Percentiles rank a stretch among this genome's conserved stretches.
Conservation (phyloP, 2,888 invertebrate genomes). For the Synanthedon andrenaeformis region DNA sequence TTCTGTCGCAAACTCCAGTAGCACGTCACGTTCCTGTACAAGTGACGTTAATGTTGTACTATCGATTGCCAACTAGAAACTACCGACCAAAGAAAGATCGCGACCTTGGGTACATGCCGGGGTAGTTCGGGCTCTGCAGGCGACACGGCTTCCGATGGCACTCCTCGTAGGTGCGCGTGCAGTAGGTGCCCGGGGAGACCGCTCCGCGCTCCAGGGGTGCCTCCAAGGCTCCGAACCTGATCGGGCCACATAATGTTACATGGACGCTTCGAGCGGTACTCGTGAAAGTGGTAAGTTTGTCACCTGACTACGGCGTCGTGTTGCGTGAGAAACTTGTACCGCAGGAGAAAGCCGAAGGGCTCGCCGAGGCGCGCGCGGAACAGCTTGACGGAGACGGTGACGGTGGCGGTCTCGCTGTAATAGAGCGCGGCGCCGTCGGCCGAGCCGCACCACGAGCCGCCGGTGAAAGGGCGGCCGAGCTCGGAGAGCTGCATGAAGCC, state of each 20-base stretch:
- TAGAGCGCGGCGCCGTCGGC: conserved; percentile 85
- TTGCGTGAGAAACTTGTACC: conserved; percentile 85
- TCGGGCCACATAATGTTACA: background rate
- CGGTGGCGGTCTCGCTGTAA: conserved; percentile 91
- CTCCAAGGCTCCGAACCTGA: conserved; percentile 78
- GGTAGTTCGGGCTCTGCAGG: conserved; percentile 91
- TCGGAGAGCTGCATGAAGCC: conserved; percentile 90
- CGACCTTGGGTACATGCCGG: conserved; percentile 81
- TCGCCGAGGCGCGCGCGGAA: conserved; percentile 78
- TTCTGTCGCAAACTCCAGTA: conserved; percentile 89
- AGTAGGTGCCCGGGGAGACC: conserved; percentile 86
- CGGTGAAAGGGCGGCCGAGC: conserved; percentile 87
- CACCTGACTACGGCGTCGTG: conserved; percentile 82
- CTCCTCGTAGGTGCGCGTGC: conserved; percentile 87
- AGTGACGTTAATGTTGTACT: background rate
- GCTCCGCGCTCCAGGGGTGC: conserved; percentile 86
- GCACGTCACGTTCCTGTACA: conserved; percentile 86
- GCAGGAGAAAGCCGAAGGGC: conserved; percentile 83
- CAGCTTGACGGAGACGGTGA: conserved; percentile 86
- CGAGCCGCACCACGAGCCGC: conserved; percentile 91
- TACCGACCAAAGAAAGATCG: background rate
- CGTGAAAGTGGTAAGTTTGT: conserved; percentile 6
- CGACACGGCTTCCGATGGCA: conserved; percentile 87
- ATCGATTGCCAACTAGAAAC: background rate
- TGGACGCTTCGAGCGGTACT: background rate